phyloP scores from a whole-genome alignment of 2,888 invertebrate genomes.

The Callinectes sapidus region DNA sequence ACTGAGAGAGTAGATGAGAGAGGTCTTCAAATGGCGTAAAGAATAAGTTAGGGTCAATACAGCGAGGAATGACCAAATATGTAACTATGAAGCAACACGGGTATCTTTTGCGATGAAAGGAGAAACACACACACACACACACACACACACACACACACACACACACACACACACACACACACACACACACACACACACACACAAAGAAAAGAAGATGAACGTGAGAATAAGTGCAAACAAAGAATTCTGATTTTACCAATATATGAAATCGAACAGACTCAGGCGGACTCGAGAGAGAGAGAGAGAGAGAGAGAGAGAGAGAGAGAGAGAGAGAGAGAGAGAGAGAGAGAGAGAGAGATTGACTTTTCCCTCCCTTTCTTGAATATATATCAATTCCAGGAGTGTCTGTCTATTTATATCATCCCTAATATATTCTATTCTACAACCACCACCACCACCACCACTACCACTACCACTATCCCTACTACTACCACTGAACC shows the following conservation, averaged over 20 bases:
- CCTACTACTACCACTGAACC: background rate
- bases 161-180: background rate
- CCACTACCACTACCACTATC: background rate
- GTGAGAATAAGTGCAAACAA: background rate
- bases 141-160: background rate
- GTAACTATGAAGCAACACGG: too few relatives aligned
- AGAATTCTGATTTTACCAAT: background rate
- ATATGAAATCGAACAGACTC: background rate
- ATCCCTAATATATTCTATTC: background rate
- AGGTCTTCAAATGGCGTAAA: too few relatives aligned
- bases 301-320: constrained; percentile 1
- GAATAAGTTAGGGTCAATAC: too few relatives aligned
- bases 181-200: background rate
- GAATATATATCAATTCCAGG: background rate
- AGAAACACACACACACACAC: background rate
- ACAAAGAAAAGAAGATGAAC: background rate
- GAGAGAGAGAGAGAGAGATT: background rate
- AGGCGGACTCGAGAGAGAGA: background rate
- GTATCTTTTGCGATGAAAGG: too few relatives aligned
- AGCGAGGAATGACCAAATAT: too few relatives aligned
- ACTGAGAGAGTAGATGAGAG: too few relatives aligned
- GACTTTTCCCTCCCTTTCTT: background rate
- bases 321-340: constrained; percentile 1
- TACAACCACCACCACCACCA: background rate
- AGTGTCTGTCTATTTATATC: background rate